Conservation (phyloP, 2,888 invertebrate genomes). For the Eupeodes latifasciatus region DNA sequence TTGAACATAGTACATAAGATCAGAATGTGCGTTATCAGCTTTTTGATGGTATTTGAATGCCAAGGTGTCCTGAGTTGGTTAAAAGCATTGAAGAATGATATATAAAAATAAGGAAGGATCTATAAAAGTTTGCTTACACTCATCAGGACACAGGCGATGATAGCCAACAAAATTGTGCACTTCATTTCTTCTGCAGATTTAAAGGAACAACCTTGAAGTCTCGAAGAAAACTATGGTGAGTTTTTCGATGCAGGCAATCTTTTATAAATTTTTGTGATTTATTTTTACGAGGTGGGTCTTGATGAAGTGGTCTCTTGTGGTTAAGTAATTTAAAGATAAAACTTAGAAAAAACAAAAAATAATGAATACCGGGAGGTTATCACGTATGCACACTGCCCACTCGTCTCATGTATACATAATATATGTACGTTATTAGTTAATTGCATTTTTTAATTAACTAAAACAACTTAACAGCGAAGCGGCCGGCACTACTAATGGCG, state of each 20-base stretch:
- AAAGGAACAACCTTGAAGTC: not conserved
- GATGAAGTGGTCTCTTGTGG: not conserved
- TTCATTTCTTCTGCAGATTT: not conserved
- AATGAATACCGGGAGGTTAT: too few relatives aligned
- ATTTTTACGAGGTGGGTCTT: not conserved
- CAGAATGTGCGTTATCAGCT: slow-evolving; percentile 27
- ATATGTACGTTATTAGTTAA: too few relatives aligned
- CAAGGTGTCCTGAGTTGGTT: not conserved
- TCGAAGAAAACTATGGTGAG: not conserved
- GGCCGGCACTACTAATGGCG: too few relatives aligned
- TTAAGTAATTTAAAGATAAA: too few relatives aligned
- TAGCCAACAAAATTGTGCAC: not conserved
- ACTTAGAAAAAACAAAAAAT: too few relatives aligned
- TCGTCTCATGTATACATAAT: too few relatives aligned
- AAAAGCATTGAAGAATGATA: not conserved
- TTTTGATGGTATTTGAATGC: not conserved
- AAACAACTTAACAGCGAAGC: too few relatives aligned
- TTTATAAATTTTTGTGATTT: not conserved
- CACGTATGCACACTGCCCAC: too few relatives aligned
- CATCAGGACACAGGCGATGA: slow-evolving; percentile 1
- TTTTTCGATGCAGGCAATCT: not conserved
- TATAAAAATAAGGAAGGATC: too few relatives aligned
- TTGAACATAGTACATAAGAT: slow-evolving; percentile 64
- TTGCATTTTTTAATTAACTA: too few relatives aligned
- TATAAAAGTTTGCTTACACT: slow-evolving; percentile 20